Evolutionary conservation across 1,140 invertebrate genomes (phyloP), one percentile per base, ranked within the genome.

Genomic region (Coelopa frigida): DNA sequence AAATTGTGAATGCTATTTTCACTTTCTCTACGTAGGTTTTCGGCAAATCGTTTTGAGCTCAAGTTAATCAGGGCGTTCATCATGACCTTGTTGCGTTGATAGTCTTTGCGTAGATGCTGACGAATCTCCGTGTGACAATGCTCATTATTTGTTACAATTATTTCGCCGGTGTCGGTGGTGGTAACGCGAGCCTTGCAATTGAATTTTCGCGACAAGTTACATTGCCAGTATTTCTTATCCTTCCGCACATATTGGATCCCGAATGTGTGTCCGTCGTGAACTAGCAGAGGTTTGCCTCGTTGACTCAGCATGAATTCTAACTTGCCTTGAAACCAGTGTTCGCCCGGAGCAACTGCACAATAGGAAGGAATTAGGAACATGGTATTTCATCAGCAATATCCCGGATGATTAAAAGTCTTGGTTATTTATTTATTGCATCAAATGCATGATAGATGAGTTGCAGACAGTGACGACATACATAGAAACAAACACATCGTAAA

Each of bases 171-270:
- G 33, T 70, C 67, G 15, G 67, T 70, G 36, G 67, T 70, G 26
- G 67, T 70, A 0, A 70, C 67, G 15, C 67, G 67, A 3, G 67
- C 67, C 48, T 70, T 70, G 48, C 67, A 70, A 51, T 70, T 70
- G 27, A 66, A 70, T 31, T 70, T 70, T 24, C 67, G 54, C 37
- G 67, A 70, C 39, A 70, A 56, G 53, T 70, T 70, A 42, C 67
- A 70, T 48, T 70, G 67, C 67, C 67, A 70, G 52, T 70, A 70
- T 51, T 70, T 70, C 45, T 70, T 70, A 33, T 70, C 67, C 54
- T 70, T 70, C 31, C 67, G 63, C 44, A 70, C 67, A 46, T 70
- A 70, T 49, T 70, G 67, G 12, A 70, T 70, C 36, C 67, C 67
- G 35, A 70, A 70, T 18, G 67, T 66, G 38, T 69, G 64, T 3